Evolutionary conservation across 2,113 vertebrate genomes (phyloP), one percentile per base, ranked within the genome.

Genomic region (Cranoglanis bouderius): DNA sequence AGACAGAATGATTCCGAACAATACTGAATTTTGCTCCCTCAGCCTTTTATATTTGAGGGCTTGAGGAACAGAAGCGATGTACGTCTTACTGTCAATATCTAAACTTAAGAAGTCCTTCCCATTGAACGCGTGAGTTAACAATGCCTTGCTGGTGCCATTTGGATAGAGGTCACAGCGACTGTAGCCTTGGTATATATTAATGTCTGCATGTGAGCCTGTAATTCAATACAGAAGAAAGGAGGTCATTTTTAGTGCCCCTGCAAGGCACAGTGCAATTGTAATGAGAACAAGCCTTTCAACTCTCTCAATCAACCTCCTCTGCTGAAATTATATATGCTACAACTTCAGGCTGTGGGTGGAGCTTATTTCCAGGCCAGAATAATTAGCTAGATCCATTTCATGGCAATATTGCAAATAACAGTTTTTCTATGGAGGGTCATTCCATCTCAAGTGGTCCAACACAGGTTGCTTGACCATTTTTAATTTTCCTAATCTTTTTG

Each of bases 61-160:
- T 80, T 87, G n/a, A 81, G 57, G 59, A 67, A 75, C 59, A n/a
- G 77, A 67, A 55, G 86, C 63, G 3, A 57, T 29, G 61, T 13
- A 74, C 0, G 26, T 83, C 49, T 49, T 83, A 21, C 49, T 74
- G 16, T 84, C 81, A 18, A 88, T 59, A 61, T 88, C 65, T 2
- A 74, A 75, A 46, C 32, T 61, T 59, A 82, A 43, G 5, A 88
- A 88, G 87, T 88, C 78, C 14, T 74, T 83, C 16, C 87, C 87
- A 7, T 88, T 88, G 29, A 88, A 88, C 0, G 78, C 61, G 3
- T 88, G 87, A 3, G 35, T n/a, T 55, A 82, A 29, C 6, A 57
- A 26, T 1, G 75, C 40, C 6, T 81, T 65, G 7, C 8, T 26
- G 2, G 87, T 88, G 35, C 87, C 87, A 74, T 82, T n/a, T 13